phyloP scores from a whole-genome alignment of 2,888 invertebrate species.

The Aplocera efformata region DNA sequence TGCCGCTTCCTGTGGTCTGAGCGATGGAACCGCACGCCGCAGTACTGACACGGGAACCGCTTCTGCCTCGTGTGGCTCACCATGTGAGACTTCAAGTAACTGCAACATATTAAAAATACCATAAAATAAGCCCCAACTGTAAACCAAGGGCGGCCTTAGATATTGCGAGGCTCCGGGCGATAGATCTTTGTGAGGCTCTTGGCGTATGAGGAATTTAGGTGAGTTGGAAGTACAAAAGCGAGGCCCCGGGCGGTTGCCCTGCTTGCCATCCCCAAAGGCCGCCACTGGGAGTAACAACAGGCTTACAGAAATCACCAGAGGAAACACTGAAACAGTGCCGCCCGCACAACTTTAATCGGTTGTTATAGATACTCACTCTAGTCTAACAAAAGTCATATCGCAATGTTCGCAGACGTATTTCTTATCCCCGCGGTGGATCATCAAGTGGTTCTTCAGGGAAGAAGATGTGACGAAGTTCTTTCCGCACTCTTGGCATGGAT shows the following conservation, averaged over 20 bases:
- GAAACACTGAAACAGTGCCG: no score
- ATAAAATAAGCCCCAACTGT: no score
- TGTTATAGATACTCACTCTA: constrained; percentile 9
- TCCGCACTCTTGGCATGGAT: constrained; percentile 55
- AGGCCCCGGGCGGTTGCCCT: no score
- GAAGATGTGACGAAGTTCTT: constrained; percentile 47
- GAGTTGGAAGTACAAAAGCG: no score
- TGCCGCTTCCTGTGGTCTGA: constrained; percentile 69
- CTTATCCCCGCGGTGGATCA: constrained; percentile 28
- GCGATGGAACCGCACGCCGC: constrained; percentile 60
- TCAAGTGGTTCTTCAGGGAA: constrained; percentile 51
- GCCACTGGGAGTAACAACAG: no score
- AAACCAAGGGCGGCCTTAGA: constrained; percentile 37
- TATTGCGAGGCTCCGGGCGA: constrained; percentile 54
- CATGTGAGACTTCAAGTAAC: no score
- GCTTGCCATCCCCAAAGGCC: no score
- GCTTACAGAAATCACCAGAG: no score
- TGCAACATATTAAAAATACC: no score
- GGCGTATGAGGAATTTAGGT: no score
- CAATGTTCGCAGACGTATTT: constrained; percentile 19
- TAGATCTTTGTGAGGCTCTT: no score
- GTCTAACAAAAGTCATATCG: constrained; percentile 20
- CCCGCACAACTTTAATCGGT: no score
- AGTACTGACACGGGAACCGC: constrained; percentile 61
- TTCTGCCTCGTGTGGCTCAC: constrained; percentile 63